These are phyloP conservation scores for Drosophila meridiana DNA, from an alignment of 2,888 invertebrate genomes.

Conservation along the genomic window DNA sequence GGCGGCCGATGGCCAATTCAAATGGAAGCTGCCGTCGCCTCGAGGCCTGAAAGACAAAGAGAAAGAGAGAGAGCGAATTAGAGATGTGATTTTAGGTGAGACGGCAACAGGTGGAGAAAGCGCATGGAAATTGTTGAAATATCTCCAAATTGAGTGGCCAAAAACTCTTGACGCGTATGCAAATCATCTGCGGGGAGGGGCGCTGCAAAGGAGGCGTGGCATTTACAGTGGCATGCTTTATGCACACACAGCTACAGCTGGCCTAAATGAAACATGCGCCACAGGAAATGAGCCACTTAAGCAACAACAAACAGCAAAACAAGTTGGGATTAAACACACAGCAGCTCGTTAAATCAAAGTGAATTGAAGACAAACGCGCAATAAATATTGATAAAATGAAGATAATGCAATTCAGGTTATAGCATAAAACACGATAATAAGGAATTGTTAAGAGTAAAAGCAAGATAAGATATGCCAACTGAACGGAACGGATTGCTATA, in stretches of 20 bases:
- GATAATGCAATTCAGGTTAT: conserved; percentile 19
- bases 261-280: conserved; percentile 4
- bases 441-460: conserved; percentile 3
- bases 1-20: conserved; percentile 60
- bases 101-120: conserved; percentile 38
- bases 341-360: conserved; percentile 17
- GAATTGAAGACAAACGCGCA: conserved; percentile 17
- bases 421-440: background rate
- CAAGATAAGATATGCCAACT: conserved; percentile 24
- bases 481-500: background rate
- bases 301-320: conserved; percentile 10
- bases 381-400: conserved; percentile 4
- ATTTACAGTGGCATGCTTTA: conserved; percentile 17
- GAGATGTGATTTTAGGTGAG: conserved; percentile 8
- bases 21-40: conserved; percentile 50
- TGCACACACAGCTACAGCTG: conserved; percentile 5
- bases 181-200: conserved; percentile 20
- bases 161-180: conserved; percentile 26
- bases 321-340: conserved; percentile 35
- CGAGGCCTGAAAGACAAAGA: conserved; percentile 57
- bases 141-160: conserved; percentile 35
- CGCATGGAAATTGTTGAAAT: conserved; percentile 31
- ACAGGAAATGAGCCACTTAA: conserved; percentile 25
- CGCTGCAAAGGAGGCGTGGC: background rate
- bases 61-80: conserved; percentile 19